Percentiles rank a stretch among this genome's conserved stretches.
phyloP scores from a whole-genome alignment of 2,888 invertebrate genomes.

The Petrolisthes manimaculis region DNA sequence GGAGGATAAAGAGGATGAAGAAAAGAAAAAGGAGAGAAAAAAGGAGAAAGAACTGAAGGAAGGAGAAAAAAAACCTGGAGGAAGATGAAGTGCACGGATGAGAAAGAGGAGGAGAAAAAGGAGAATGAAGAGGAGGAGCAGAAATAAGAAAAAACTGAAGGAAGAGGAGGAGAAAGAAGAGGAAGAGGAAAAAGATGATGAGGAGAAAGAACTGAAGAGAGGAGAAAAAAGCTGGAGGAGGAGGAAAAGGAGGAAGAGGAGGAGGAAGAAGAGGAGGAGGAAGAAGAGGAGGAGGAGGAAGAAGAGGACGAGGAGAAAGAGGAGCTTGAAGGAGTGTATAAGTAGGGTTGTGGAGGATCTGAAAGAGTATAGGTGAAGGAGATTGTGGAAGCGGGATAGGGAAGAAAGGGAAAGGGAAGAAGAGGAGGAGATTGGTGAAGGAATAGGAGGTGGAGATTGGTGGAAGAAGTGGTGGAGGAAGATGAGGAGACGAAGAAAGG shows the following conservation, averaged over 20 bases:
- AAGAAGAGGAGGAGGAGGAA: not conserved
- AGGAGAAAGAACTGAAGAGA: not conserved
- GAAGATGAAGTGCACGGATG: not conserved
- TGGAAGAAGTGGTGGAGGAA: not conserved
- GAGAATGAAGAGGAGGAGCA: not conserved
- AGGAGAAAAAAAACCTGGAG: not conserved
- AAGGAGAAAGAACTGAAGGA: not conserved
- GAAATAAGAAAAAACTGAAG: not conserved
- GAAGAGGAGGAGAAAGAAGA: not conserved
- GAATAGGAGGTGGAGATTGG: not conserved
- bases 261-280: not conserved
- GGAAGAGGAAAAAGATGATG: not conserved
- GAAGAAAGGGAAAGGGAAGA: not conserved
- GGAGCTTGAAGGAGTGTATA: not conserved
- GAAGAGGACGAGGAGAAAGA: conserved; percentile 3
- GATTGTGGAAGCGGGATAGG: not conserved
- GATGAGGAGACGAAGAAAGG: not conserved
- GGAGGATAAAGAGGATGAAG: not conserved
- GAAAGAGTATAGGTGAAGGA: not conserved
- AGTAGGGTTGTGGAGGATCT: not conserved
- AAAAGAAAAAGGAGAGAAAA: not conserved
- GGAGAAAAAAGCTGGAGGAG: not conserved
- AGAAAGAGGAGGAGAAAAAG: not conserved
- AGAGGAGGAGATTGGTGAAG: not conserved
- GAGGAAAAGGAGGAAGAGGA: not conserved